Evolutionary conservation across 2,113 vertebrate genomes (phyloP), one percentile per base, ranked within the genome.

Genomic region (Mesoclemmys tuberculata): DNA sequence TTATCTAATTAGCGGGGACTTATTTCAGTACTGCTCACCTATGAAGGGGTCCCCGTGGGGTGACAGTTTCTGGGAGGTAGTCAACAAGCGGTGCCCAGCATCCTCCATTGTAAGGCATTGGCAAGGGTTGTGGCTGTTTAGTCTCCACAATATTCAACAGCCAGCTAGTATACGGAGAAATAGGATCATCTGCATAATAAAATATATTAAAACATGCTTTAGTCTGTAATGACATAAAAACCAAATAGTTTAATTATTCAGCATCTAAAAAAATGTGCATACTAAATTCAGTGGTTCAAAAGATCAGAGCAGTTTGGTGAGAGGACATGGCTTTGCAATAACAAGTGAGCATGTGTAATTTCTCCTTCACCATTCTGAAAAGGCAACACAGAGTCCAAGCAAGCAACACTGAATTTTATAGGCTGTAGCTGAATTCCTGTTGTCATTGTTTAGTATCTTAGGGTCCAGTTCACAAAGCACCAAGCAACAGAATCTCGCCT

Each of bases 1-100:
- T 24, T 77, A 52, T 77, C 52, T 6, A 44, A 18, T n/a, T 80
- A 64, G 55, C 55, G 4, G 61, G 84, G 68, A 8, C 19, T 31
- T 51, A 56, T 88, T 24, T 29, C 19, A n/a, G 55, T 54, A 84
- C 29, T 81, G 41, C 97, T 96, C 92, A 99, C 99, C 99, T 99
- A 52, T 99, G 99, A 90, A 99, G 99, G 0, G 99, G 99, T 64
- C 99, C 99, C 49, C 99, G 98, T 0, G 99, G 99, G 11, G 99
- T 99, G 96, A 99, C 99, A 89, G 99, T 99, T 96, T 99, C 99
- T 35, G 99, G 99, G 71, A 99, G 98, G 94, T 99, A 99, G 98
- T 99, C 99, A 54, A 99, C 99, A 92, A 99, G 98, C 0, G 99
- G 99, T 16, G 99, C 99, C 99, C 99, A 99, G 89, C 99, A 99